phyloP scores from a whole-genome alignment of 2,888 invertebrate genomes.

The Synergus japonicus region DNA sequence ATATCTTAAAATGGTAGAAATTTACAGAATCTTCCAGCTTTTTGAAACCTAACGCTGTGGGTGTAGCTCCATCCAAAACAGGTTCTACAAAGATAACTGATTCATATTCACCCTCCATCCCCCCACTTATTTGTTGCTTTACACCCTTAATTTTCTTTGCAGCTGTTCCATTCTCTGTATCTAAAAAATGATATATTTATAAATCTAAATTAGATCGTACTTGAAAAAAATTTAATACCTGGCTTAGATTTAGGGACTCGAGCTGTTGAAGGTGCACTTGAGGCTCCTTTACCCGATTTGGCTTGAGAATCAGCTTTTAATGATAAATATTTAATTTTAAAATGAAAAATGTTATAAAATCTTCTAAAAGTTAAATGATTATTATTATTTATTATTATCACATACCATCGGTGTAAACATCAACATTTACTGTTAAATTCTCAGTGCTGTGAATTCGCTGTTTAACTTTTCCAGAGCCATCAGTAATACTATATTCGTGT shows the following conservation, averaged over 20 bases:
- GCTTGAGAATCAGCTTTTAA: background rate
- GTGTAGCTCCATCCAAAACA: constrained; percentile 56
- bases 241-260: background rate
- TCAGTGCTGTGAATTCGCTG: constrained; percentile 50
- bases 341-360: background rate
- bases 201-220: background rate
- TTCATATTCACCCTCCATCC: constrained; percentile 50
- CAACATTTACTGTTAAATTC: constrained; percentile 47
- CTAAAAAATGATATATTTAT: background rate
- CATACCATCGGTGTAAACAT: constrained; percentile 53
- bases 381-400: background rate
- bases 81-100: constrained; percentile 65
- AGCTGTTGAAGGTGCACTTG: background rate
- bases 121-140: constrained; percentile 55
- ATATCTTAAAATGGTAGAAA: background rate
- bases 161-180: constrained; percentile 17
- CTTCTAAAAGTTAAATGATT: background rate
- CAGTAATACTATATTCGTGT: constrained; percentile 71
- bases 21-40: constrained; percentile 62
- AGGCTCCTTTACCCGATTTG: background rate
- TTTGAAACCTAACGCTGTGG: constrained; percentile 62
- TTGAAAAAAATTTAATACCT: background rate
- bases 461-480: constrained; percentile 49
- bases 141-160: constrained; percentile 50
- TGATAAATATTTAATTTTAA: background rate